Base-by-base conservation (phyloP, 2,888 invertebrate genomes). In the Apeira syringaria region DNA sequence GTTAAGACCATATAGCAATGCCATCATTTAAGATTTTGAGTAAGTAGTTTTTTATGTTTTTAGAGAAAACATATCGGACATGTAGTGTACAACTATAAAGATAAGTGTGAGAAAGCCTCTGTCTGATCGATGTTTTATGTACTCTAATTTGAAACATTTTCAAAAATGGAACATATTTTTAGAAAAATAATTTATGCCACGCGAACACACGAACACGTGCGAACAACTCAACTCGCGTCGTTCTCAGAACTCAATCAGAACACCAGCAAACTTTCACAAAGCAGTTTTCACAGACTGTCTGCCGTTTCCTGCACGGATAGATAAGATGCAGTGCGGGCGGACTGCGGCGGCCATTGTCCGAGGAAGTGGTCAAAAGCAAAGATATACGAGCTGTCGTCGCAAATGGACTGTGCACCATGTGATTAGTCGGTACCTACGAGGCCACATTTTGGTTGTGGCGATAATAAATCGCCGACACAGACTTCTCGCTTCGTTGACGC, bases 241-340 rank as follows among this genome's bases (percentile, higher is more conserved):
- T 30, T n/a, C 22, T 29, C 24, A 48, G 44, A 50, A 50, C 51
- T 53, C 57, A 43, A 30, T 28, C 50, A 26, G 33, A 31, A 47
- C n/a, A 27, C n/a, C 56, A 56, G 50, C 50, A 25, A 29, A 47
- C 9, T 53, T 42, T 40, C 47, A 61, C 64, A 61, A 61, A 57
- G 50, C 54, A 59, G 51, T 61, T 66, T 55, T 50, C 53, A 56
- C 25, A 49, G 45, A 43, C 59, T 63, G 61, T 59, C 59, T 38
- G 52, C 28, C 42, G 44, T 35, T 50, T 56, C 60, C 59, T 51
- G 53, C 50, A 6, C 52, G 46, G 37, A 52, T 49, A 50, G 59
- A 61, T 43, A 43, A 43, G 28, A 37, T 37, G 42, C 35, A 36
- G 31, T 35, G 25, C 34, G 34, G 34, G 12, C 25, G 8, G 17